phyloP scores from a whole-genome alignment of 2,888 invertebrate genomes.

The Melanchra persicariae region DNA sequence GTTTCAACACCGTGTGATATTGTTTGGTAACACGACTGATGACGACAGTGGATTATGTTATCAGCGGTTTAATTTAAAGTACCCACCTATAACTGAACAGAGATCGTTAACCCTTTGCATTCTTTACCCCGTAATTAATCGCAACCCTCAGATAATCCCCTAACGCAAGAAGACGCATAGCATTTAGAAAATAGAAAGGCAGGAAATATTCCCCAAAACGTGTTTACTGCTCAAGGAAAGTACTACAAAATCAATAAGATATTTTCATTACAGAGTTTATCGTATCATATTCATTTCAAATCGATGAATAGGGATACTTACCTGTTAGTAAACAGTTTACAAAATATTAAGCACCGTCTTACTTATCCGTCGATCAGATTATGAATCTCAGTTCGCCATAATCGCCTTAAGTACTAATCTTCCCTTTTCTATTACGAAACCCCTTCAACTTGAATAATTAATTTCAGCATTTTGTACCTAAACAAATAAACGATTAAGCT shows the following conservation, averaged over 20 bases:
- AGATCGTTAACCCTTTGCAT: conserved; percentile 29
- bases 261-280: conserved; percentile 7
- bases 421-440: conserved; percentile 59
- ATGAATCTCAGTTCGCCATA: conserved; percentile 68
- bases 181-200: conserved; percentile 9
- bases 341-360: conserved; percentile 69
- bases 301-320: conserved; percentile 22
- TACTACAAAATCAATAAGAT: conserved; percentile 19
- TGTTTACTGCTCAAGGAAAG: neutral
- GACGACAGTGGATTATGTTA: conserved; percentile 2
- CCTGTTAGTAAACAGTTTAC: conserved; percentile 61
- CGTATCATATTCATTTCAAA: conserved; percentile 54
- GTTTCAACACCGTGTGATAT: conserved; percentile 54
- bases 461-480: conserved; percentile 49
- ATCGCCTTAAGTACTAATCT: conserved; percentile 70
- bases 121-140: conserved; percentile 38
- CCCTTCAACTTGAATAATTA: conserved; percentile 63
- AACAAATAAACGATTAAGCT: conserved; percentile 47
- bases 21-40: conserved; percentile 33
- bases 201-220: neutral
- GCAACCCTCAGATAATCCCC: conserved; percentile 17
- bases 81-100: conserved; percentile 2
- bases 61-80: conserved; percentile 3
- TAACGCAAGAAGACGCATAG: conserved; percentile 1
- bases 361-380: conserved; percentile 66